Base-by-base conservation (phyloP, 53 echinoderm and acorn worm genomes). In the Antedon mediterranea region DNA sequence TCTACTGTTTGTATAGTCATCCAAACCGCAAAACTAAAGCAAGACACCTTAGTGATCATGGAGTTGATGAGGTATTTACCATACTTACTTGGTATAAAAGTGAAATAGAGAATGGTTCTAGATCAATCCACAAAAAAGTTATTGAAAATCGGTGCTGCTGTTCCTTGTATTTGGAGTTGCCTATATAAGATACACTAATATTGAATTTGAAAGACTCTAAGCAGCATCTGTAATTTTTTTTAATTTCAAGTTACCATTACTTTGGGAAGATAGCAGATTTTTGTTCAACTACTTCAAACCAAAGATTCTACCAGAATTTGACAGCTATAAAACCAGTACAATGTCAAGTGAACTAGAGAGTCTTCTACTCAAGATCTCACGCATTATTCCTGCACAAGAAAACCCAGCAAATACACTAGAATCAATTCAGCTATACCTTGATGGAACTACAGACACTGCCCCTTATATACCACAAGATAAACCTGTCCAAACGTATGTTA, bases 251-350 rank as follows among this genome's bases (percentile, higher is more conserved):
- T 84, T 95, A 1, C 87, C 83, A n/a, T 76, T 95, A 76, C 81
- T 83, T 23, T 84, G 87, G 78, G 83, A 83, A 20, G 80, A 89
- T 72, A 86, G 89, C 71, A 80, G 78, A 31, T 81, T 85, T 78
- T 81, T 95, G 81, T 95, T 95, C 31, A 85, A 89, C 34, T 89
- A 91, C 78, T 95, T 95, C 92, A 95, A 95, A 80, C 95, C 95
- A 30, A 95, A 89, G 76, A 43, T 83, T 28, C 74, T 95, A 1
- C 95, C 95, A 57, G 95, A 95, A 78, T 95, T 95, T 89, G 95
- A 95, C 84, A 87, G 89, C 78, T 95, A 95, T 84, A 95, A 95
- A 83, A 88, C 95, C 33, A 89, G 89, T 33, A 89, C 95, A 33
- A 89, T 95, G 91, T 92, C 95, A 18, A 80, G 82, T 27, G 95